Evolutionary conservation across 2,797 vertebrate genomes (phyloP), one percentile per base, ranked within the genome.

Genomic region (Myripristis murdjan): DNA sequence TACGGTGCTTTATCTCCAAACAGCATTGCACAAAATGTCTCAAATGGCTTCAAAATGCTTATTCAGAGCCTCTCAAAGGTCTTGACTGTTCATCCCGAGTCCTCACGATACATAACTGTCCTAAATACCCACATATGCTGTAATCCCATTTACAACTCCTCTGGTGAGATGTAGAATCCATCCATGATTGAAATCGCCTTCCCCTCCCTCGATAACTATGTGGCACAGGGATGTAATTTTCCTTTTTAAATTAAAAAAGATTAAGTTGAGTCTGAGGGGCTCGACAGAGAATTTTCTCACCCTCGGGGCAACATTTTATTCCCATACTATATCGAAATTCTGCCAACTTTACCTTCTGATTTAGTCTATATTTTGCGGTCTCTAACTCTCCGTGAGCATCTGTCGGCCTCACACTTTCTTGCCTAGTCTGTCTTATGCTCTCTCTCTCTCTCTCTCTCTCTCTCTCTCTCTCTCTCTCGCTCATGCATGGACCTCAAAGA

Each of bases 171-270:
- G 82, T 79, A 69, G 67, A 83, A 89, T 75, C 84, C 75, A 73
- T 84, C 67, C 79, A 68, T 75, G 84, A 89, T 79, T 86, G 73
- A 85, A 89, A 90, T 87, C 81, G 43, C 39, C 22, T 52, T 77
- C 57, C 31, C 65, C 65, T 86, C 68, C 69, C 54, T 57, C 58
- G 75, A 87, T 84, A 89, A 72, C 72, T 12, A 43, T 41, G 63
- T 76, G 80, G 81, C 77, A 77, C 77, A 46, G 85, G 80, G 74
- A 88, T 64, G 81, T 84, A 0, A 80, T 88, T 85, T 89, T 80
- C 79, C 82, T 85, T 84, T 81, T 70, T 82, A 81, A 87, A 86
- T 87, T 82, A 83, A 81, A 91, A 92, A 86, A 81, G 83, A 85
- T 81, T 74, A 79, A 43, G 68, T 77, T 73, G 75, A 81, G 72